These are phyloP conservation scores for Eptesicus fuscus DNA, from an alignment of 2,113 vertebrate genomes.

Conservation along the genomic window DNA sequence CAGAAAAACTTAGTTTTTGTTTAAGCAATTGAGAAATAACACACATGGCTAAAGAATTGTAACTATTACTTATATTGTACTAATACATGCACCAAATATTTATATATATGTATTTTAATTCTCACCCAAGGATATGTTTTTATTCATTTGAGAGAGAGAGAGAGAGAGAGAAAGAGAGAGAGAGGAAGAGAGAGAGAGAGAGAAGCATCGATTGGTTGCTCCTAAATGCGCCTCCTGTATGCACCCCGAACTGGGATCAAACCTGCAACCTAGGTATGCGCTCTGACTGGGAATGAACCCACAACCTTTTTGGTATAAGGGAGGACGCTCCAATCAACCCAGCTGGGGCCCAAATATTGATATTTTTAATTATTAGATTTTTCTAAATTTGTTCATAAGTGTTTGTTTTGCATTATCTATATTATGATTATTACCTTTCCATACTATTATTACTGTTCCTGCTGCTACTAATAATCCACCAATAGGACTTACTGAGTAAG, in stretches of 20 bases:
- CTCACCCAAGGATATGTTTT: not conserved
- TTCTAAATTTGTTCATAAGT: slow-evolving; percentile 64
- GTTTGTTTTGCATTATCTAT: slow-evolving; percentile 30
- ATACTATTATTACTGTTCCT: not conserved
- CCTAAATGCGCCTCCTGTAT: too few species aligned
- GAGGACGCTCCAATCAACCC: not conserved
- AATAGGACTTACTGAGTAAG: slow-evolving; percentile 53
- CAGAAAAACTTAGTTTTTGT: slow-evolving; percentile 39
- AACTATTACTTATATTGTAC: slow-evolving; percentile 44
- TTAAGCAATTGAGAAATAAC: slow-evolving; percentile 64
- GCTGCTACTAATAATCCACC: not conserved
- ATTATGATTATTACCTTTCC: slow-evolving; percentile 55
- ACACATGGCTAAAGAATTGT: not conserved
- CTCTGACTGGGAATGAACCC: not conserved
- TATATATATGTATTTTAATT: slow-evolving; percentile 51
- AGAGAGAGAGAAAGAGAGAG: not conserved
- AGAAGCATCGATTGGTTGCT: too few species aligned
- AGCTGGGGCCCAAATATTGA: slow-evolving; percentile 60
- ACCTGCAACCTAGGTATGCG: not conserved
- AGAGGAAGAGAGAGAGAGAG: not conserved
- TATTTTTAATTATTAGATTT: slow-evolving; percentile 68
- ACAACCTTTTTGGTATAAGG: not conserved
- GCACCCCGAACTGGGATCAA: not conserved
- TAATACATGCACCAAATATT: slow-evolving; percentile 63
- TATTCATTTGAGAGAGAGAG: not conserved